Percentiles rank a stretch among this genome's conserved stretches.
These are phyloP conservation scores for Eupristina koningsbergeri DNA, from an alignment of 1,140 invertebrate species.

Conservation along the genomic window DNA sequence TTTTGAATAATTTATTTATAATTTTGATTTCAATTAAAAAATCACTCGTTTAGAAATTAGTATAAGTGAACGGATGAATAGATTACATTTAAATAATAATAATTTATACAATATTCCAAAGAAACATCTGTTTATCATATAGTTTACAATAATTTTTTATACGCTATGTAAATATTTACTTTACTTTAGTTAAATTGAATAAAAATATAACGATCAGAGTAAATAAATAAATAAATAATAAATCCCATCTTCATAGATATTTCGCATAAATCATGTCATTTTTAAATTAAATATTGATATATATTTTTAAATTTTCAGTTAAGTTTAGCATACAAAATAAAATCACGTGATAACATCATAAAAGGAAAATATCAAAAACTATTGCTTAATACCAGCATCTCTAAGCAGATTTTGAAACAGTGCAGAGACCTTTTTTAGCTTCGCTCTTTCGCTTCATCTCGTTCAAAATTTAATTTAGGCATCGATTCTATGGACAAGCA, in stretches of 20 bases:
- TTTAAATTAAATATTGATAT: background rate
- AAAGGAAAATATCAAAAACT: background rate
- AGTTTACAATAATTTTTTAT: too few species aligned
- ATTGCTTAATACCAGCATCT: background rate
- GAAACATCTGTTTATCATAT: too few species aligned
- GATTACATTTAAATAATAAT: too few species aligned
- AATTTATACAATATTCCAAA: too few species aligned
- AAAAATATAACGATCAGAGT: too few species aligned
- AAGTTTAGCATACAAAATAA: background rate
- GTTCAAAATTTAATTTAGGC: conserved; percentile 26
- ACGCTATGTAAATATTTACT: too few species aligned
- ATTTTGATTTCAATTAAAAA: too few species aligned
- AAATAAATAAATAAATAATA: background rate
- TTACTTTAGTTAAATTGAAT: too few species aligned
- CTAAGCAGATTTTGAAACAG: background rate
- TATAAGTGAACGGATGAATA: too few species aligned
- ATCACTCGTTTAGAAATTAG: too few species aligned
- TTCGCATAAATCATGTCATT: background rate
- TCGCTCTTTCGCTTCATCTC: background rate
- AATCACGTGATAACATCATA: background rate
- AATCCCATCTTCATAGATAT: background rate
- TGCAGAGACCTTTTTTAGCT: background rate
- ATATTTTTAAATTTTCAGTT: background rate
- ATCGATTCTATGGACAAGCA: conserved; percentile 4
- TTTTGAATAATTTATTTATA: too few species aligned